A percentile compares a stretch with the other conserved stretches of the same genome.
Conservation (phyloP, 1,140 invertebrate genomes). For the Hycleus phaleratus region DNA sequence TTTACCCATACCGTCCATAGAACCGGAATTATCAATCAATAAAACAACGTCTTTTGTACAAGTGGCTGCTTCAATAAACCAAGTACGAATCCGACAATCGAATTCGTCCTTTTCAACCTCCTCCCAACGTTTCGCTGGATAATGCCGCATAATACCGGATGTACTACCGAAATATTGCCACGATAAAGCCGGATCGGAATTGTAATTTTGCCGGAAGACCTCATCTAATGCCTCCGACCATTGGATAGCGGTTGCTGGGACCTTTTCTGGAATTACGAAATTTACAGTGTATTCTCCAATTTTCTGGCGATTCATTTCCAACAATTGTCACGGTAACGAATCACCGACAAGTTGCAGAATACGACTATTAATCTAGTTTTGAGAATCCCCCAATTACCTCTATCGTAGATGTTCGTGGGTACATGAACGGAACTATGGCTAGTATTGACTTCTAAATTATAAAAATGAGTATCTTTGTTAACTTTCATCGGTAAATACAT, state of each 20-base stretch:
- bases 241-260: slow-evolving; percentile 61
- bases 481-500: slow-evolving; percentile 52
- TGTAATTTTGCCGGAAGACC: slow-evolving; percentile 79
- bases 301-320: too few species aligned
- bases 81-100: slow-evolving; percentile 78
- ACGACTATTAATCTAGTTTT: not conserved
- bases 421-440: slow-evolving; percentile 83
- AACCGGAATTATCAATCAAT: slow-evolving; percentile 91
- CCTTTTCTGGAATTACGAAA: slow-evolving; percentile 31
- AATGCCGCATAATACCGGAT: slow-evolving; percentile 85
- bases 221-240: slow-evolving; percentile 83
- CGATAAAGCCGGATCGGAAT: slow-evolving; percentile 78
- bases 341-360: not conserved
- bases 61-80: slow-evolving; percentile 96
- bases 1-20: slow-evolving; percentile 82
- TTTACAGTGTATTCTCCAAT: too few species aligned
- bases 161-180: slow-evolving; percentile 97
- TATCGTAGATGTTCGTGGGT: slow-evolving; percentile 87
- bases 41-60: slow-evolving; percentile 97
- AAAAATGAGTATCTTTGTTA: slow-evolving; percentile 72
- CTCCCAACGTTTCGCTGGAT: slow-evolving; percentile 50
- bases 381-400: slow-evolving; percentile 47
- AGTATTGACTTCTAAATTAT: slow-evolving; percentile 75
- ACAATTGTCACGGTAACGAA: too few species aligned
- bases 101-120: slow-evolving; percentile 48